phyloP scores from a whole-genome alignment of 2,797 vertebrate genomes.

The Distichodus sexfasciatus region DNA sequence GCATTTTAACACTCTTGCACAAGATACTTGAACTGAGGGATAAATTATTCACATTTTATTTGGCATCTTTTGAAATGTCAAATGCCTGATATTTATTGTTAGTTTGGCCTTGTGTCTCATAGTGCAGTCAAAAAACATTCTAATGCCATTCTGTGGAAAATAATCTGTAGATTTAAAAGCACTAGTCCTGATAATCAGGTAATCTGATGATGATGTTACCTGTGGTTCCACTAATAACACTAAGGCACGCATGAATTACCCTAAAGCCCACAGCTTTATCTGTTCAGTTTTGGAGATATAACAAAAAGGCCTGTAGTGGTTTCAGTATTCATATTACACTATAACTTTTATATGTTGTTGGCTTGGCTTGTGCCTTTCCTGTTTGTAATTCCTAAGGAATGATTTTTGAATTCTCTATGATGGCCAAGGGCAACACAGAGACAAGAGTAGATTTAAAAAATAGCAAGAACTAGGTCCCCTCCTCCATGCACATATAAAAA shows the following conservation, averaged over 20 bases:
- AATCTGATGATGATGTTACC: neutral
- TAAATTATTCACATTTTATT: constrained; percentile 9
- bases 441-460: too few relatives aligned
- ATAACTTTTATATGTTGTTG: neutral
- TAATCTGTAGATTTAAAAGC: neutral
- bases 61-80: neutral
- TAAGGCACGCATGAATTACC: constrained; percentile 55
- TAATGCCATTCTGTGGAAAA: neutral
- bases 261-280: constrained; percentile 54
- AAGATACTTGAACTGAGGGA: constrained; percentile 57
- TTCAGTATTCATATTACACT: constrained; percentile 44
- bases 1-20: constrained; percentile 62
- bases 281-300: constrained; percentile 45
- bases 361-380: neutral
- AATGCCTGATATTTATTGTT: too few relatives aligned
- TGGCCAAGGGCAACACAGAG: too few relatives aligned
- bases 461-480: constrained; percentile 63
- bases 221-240: neutral
- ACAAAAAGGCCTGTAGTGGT: constrained; percentile 53
- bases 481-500: constrained; percentile 70
- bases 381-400: neutral
- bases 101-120: too few relatives aligned
- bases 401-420: neutral
- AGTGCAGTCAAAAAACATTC: neutral
- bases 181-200: neutral